phyloP scores from a whole-genome alignment of 2,113 vertebrate species.

The Ploceus nigricollis region DNA sequence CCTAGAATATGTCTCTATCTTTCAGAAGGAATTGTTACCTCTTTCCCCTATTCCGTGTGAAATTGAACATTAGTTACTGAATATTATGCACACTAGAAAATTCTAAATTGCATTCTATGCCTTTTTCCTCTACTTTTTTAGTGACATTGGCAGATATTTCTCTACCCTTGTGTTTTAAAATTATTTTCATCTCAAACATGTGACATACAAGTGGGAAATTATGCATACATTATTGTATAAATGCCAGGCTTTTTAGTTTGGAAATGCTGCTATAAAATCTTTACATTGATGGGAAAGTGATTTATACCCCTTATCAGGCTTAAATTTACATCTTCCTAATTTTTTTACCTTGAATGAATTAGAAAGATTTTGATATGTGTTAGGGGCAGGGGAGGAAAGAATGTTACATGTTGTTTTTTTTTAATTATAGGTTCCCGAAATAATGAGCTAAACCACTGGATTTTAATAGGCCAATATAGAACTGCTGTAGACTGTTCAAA shows the following conservation, averaged over 20 bases:
- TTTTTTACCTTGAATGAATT: slow-evolving; percentile 16
- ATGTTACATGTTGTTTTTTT: neutral
- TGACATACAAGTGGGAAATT: slow-evolving; percentile 60
- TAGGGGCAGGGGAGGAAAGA: neutral
- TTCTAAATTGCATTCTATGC: slow-evolving; percentile 2
- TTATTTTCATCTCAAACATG: slow-evolving; percentile 58
- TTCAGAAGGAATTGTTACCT: neutral
- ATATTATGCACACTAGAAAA: slow-evolving; percentile 3
- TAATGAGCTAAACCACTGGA: neutral
- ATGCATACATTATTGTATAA: slow-evolving; percentile 60
- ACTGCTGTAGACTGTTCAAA: neutral
- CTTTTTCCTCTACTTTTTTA: slow-evolving; percentile 4
- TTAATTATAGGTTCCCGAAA: neutral
- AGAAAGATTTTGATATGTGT: slow-evolving; percentile 1
- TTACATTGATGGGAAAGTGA: slow-evolving; percentile 40
- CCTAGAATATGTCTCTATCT: slow-evolving; percentile 27
- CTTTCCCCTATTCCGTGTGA: neutral
- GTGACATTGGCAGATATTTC: slow-evolving; percentile 43
- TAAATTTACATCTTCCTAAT: slow-evolving; percentile 35
- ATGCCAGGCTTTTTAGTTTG: slow-evolving; percentile 66
- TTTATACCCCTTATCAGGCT: slow-evolving; percentile 36
- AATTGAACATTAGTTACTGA: slow-evolving; percentile 1
- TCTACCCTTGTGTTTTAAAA: slow-evolving; percentile 68
- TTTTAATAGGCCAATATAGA: slow-evolving; percentile 25
- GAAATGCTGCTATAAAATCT: slow-evolving; percentile 63